phyloP scores from a whole-genome alignment of 2,888 invertebrate species.

The Furcula furcula region DNA sequence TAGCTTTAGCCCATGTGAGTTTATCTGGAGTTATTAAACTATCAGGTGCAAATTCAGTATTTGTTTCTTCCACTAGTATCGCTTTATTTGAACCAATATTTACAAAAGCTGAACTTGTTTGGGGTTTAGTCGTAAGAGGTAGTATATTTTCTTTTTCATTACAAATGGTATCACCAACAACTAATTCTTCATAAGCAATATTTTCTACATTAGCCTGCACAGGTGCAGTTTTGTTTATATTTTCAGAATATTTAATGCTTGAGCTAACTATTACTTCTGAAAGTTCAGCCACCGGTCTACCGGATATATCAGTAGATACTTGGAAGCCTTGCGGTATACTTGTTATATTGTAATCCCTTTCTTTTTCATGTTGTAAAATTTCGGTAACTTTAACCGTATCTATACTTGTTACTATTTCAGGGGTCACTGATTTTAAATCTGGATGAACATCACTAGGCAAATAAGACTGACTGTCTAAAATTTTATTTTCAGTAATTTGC shows the following conservation, averaged over 20 bases:
- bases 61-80: constrained; percentile 75
- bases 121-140: constrained; percentile 29
- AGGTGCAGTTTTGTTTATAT: constrained; percentile 21
- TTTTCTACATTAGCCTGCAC: constrained; percentile 77
- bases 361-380: constrained; percentile 62
- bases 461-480: constrained; percentile 65
- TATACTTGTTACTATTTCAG: constrained; percentile 45
- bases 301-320: constrained; percentile 66
- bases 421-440: constrained; percentile 46
- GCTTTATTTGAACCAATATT: constrained; percentile 65
- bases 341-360: constrained; percentile 39
- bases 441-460: constrained; percentile 42
- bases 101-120: constrained; percentile 35
- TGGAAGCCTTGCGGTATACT: constrained; percentile 38
- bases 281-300: constrained; percentile 75
- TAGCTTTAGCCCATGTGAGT: constrained; percentile 50
- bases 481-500: constrained; percentile 61
- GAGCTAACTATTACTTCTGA: constrained; percentile 71
- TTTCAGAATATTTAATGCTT: constrained; percentile 48
- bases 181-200: constrained; percentile 76
- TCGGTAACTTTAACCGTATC: constrained; percentile 57
- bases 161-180: constrained; percentile 73
- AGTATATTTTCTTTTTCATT: constrained; percentile 80
- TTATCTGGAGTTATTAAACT: constrained; percentile 43
- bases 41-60: constrained; percentile 64